Conservation (phyloP, 2,888 invertebrate genomes). For the Thyatira batis region DNA sequence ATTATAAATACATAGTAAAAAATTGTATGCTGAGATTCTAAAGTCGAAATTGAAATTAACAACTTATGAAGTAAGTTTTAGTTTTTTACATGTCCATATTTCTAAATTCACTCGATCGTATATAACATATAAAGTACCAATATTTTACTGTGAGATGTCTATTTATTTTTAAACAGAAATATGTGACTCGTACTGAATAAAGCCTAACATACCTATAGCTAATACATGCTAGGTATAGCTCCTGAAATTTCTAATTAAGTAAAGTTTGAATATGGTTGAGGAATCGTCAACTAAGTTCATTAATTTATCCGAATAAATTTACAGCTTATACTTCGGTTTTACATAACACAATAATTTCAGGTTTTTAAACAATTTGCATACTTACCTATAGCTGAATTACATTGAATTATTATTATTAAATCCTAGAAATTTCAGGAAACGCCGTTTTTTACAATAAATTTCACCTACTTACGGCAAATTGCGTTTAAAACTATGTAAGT, state of each 20-base stretch:
- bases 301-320: no score
- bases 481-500: conserved; percentile 74
- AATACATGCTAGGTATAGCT: neutral
- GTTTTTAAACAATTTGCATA: no score
- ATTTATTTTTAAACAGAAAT: neutral
- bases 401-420: no score
- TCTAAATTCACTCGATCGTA: neutral
- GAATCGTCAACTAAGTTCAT: no score
- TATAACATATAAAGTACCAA: neutral
- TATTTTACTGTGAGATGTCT: neutral
- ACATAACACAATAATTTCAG: no score
- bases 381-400: no score
- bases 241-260: neutral
- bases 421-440: conserved; percentile 5
- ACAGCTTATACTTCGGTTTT: no score
- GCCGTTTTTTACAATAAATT: conserved; percentile 6
- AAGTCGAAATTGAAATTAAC: neutral
- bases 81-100: neutral
- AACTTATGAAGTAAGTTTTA: no score
- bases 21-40: neutral
- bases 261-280: neutral
- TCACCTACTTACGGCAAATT: conserved; percentile 43
- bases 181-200: neutral
- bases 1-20: conserved; percentile 6
- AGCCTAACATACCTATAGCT: neutral